A percentile compares a stretch with the other conserved stretches of the same genome.
These are phyloP conservation scores for Bos indicus DNA, from an alignment of 2,113 vertebrate species.

Conservation along the genomic window DNA sequence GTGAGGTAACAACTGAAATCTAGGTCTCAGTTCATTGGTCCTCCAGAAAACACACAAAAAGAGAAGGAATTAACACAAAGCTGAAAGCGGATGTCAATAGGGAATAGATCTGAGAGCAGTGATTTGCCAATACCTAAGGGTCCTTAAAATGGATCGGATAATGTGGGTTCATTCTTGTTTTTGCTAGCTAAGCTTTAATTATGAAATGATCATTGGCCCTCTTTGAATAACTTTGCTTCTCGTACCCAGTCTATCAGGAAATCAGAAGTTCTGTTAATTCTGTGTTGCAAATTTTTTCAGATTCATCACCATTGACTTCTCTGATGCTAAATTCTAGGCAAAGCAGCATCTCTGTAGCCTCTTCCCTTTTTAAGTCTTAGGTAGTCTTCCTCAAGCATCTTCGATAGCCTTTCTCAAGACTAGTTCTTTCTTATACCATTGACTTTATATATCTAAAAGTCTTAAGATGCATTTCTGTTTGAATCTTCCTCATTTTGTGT, in stretches of 20 bases:
- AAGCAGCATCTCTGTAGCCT: neutral
- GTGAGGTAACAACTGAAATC: constrained; percentile 24
- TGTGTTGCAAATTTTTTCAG: neutral
- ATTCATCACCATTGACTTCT: neutral
- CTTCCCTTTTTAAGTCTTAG: neutral
- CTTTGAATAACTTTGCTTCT: constrained; percentile 6
- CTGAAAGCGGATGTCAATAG: neutral
- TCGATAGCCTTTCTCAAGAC: constrained; percentile 1
- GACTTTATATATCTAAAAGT: neutral
- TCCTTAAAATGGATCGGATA: neutral
- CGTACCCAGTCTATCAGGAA: neutral
- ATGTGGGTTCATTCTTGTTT: constrained; percentile 4
- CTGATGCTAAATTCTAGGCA: neutral
- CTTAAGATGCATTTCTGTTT: neutral
- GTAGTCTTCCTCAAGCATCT: neutral
- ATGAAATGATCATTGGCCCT: neutral
- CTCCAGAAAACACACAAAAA: constrained; percentile 3
- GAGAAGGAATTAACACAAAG: neutral
- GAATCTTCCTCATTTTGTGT: neutral
- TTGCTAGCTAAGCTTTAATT: constrained; percentile 6
- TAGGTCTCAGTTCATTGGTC: constrained; percentile 3
- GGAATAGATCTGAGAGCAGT: neutral
- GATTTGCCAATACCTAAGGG: neutral
- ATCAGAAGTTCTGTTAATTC: constrained; percentile 2
- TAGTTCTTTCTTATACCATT: neutral